phyloP scores from a whole-genome alignment of 2,888 invertebrate genomes.

The Heliconius cydno region DNA sequence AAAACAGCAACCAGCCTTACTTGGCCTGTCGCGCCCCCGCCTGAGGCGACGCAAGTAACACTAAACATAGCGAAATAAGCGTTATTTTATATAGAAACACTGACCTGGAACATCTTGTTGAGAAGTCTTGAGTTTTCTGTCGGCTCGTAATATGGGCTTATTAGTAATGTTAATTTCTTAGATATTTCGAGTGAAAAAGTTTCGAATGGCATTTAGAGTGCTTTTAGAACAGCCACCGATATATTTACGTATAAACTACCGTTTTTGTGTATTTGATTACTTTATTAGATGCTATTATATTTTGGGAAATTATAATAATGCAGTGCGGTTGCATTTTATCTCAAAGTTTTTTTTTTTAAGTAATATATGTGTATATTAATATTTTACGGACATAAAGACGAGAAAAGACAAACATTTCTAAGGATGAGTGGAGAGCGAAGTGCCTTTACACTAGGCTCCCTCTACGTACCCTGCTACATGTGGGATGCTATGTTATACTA shows the following conservation, averaged over 20 bases:
- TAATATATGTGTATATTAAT: background rate
- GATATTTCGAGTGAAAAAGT: conserved; percentile 68
- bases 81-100: conserved; percentile 9
- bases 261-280: conserved; percentile 51
- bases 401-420: too few species aligned
- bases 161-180: conserved; percentile 78
- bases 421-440: too few species aligned
- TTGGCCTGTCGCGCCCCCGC: conserved; percentile 47
- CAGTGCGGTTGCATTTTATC: background rate
- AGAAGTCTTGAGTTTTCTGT: conserved; percentile 54
- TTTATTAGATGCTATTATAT: conserved; percentile 43
- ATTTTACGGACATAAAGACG: background rate
- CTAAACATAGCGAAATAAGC: background rate
- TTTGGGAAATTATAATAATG: conserved; percentile 25
- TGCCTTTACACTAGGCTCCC: too few species aligned
- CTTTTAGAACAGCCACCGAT: conserved; percentile 74
- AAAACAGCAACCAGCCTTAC: conserved; percentile 56
- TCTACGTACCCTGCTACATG: too few species aligned
- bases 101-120: background rate
- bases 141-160: conserved; percentile 61
- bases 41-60: background rate
- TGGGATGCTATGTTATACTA: too few species aligned
- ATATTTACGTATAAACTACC: conserved; percentile 74
- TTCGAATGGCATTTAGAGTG: conserved; percentile 75
- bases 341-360: background rate